A percentile compares a stretch with the other conserved stretches of the same genome.
Evolutionary conservation across 1,140 invertebrate genomes (phyloP).

Genomic region (Hyles vespertilio): DNA sequence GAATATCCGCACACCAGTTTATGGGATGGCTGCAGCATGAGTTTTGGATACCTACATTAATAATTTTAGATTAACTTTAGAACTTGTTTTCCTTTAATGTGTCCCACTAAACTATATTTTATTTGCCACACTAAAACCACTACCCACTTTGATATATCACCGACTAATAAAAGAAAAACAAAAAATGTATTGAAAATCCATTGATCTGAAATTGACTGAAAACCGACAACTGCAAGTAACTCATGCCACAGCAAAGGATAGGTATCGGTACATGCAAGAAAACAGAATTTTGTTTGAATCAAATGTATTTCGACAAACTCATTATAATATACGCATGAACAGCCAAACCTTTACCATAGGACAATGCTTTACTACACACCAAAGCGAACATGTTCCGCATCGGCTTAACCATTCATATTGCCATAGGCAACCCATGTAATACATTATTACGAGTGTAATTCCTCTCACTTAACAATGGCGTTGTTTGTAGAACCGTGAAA

Average conservation of each 20-base stretch:
- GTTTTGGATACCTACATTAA: conserved; percentile 3
- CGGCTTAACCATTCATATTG: no score
- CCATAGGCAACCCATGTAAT: no score
- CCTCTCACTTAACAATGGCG: no score
- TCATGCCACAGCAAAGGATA: conserved; percentile 33
- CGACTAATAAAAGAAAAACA: no score
- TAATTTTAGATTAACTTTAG: neutral
- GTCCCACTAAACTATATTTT: no score
- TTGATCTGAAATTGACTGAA: neutral
- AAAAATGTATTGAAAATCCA: neutral
- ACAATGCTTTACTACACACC: conserved; percentile 37
- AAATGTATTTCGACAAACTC: conserved; percentile 64
- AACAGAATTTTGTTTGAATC: conserved; percentile 60
- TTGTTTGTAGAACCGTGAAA: no score
- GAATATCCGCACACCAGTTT: conserved; percentile 14
- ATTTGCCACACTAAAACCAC: neutral
- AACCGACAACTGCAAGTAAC: conserved; percentile 2
- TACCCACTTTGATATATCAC: neutral
- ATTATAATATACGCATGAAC: conserved; percentile 59
- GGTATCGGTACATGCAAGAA: conserved; percentile 64
- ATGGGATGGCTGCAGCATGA: conserved; percentile 33
- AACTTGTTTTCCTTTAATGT: no score
- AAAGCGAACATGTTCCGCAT: neutral
- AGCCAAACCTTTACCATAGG: conserved; percentile 39
- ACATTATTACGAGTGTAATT: no score